Base-by-base conservation (phyloP, 2,888 invertebrate genomes). In the Polydrusus cervinus region DNA sequence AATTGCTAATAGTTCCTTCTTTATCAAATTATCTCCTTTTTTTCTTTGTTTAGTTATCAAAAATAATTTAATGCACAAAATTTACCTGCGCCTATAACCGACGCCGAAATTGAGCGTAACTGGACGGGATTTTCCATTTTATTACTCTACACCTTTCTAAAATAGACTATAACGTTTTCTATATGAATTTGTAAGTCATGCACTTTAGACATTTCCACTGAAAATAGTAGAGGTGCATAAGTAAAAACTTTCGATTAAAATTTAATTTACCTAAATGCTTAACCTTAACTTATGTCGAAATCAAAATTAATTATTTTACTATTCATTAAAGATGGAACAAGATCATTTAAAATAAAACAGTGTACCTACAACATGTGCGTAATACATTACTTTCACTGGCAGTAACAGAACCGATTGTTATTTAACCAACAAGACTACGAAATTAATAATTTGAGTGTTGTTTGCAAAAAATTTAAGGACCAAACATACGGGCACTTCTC, bases 341-440 rank as follows among this genome's bases (percentile, higher is more conserved):
- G 57, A 60, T 34, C 10, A 30, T 60, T 16, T 16, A 53, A 25
- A 55, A 16, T 57, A 9, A 38, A 60, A 38, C 9, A 60, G 16
- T 60, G 57, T 38, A 60, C n/a, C n/a, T n/a, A n/a, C 5, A 38
- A 60, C 30, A 60, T 16, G 38, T 10, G 9, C 38, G 38, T 60
- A 60, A 60, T 60, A 60, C 30, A 60, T 60, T 18, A 60, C 57
- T 60, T 60, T 60, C 57, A 60, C 57, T 38, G 57, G 38, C 57
- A 60, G 18, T 38, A 60, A 60, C 9, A 60, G 16, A 16, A 18
- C 34, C 11, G 11, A 60, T 16, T 38, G 38, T 60, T 60, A 60
- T 38, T 60, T 38, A 60, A 60, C 16, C 38, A 14, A n/a, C 34
- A 55, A 38, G 57, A 40, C 18, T 16, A 60, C 11, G 38, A 11